Evolutionary conservation across 2,797 vertebrate species (phyloP).

Genomic region (Nyctibius grandis): DNA sequence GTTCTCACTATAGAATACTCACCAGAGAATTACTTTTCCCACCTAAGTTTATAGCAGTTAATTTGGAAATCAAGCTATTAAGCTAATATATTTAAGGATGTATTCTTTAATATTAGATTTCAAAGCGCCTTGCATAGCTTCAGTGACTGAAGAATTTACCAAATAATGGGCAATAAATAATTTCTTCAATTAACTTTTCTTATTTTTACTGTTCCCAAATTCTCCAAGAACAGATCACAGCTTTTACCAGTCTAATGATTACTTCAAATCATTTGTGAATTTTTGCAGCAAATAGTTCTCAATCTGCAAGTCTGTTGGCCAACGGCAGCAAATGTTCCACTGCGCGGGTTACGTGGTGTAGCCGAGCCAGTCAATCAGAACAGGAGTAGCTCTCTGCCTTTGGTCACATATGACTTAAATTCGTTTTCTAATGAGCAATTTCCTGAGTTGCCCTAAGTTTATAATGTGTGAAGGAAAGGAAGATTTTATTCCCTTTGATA

Average conservation of each 20-base stretch:
- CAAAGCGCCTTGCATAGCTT: neutral
- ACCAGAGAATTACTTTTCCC: neutral
- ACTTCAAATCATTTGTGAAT: neutral
- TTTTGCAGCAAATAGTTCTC: neutral
- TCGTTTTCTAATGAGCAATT: constrained; percentile 45
- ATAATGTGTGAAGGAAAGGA: constrained; percentile 1
- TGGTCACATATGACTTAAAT: constrained; percentile 40
- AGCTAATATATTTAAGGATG: neutral
- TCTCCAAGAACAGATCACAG: neutral
- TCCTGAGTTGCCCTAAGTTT: constrained; percentile 34
- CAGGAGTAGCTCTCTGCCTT: neutral
- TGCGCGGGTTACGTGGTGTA: neutral
- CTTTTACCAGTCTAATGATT: neutral
- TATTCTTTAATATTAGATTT: neutral
- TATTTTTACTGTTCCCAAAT: neutral
- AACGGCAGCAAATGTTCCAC: neutral
- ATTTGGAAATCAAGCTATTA: constrained; percentile 9
- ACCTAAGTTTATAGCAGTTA: neutral
- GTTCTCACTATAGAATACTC: neutral
- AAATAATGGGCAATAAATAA: neutral
- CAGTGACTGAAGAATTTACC: neutral
- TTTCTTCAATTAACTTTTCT: neutral
- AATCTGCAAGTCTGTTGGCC: neutral
- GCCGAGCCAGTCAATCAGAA: neutral
- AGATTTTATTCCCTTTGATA: constrained; percentile 22